Evolutionary conservation across 2,113 vertebrate species (phyloP).

Genomic region (Ascaphus truei): DNA sequence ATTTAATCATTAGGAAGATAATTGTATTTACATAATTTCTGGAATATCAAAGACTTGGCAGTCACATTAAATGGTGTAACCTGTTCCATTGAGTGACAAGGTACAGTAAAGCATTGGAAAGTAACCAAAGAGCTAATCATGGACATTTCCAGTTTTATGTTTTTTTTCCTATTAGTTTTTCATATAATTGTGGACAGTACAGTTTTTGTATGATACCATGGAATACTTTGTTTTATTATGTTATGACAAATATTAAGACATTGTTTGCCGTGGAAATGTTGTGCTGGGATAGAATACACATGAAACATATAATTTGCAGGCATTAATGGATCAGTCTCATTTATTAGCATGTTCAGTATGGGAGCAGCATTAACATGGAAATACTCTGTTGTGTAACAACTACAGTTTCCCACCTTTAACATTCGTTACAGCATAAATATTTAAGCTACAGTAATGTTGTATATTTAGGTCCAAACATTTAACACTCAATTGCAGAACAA

Average conservation of each 20-base stretch:
- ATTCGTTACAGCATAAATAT: too few relatives aligned
- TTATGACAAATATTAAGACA: neutral
- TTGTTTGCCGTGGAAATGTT: neutral
- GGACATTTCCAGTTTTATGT: neutral
- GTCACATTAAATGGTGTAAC: slow-evolving; percentile 22
- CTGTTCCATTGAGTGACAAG: neutral
- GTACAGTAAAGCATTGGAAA: neutral
- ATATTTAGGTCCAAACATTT: too few relatives aligned
- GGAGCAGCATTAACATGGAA: too few relatives aligned
- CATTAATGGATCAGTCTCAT: too few relatives aligned
- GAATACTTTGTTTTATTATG: neutral
- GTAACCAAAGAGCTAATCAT: neutral
- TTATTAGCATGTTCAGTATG: too few relatives aligned
- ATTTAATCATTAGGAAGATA: slow-evolving; percentile 27
- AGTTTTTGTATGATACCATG: neutral
- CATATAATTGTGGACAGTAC: neutral
- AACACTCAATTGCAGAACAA: too few relatives aligned
- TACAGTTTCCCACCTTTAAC: too few relatives aligned
- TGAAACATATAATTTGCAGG: too few relatives aligned
- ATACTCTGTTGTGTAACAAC: too few relatives aligned
- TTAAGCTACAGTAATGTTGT: too few relatives aligned
- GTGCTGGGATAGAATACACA: neutral
- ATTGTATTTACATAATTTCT: slow-evolving; percentile 17
- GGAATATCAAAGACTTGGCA: slow-evolving; percentile 5
- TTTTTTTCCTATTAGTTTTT: neutral